A percentile compares a stretch with the other conserved stretches of the same genome.
These are phyloP conservation scores for Phortica magna DNA, from an alignment of 2,888 invertebrate genomes.

Conservation along the genomic window DNA sequence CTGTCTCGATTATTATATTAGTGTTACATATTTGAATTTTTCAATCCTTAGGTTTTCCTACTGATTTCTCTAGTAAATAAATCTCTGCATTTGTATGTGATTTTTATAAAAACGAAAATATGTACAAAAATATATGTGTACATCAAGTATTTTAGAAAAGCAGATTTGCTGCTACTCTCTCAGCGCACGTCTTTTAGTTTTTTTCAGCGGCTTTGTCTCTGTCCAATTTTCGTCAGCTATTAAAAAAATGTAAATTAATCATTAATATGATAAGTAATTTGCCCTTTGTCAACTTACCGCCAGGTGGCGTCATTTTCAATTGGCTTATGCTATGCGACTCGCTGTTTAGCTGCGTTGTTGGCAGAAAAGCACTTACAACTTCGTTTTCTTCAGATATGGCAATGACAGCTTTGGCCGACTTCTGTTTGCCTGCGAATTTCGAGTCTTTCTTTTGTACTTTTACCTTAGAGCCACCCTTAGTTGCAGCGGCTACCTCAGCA, in stretches of 20 bases:
- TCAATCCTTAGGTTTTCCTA: slow-evolving; percentile 4
- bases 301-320: background rate
- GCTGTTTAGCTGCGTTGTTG: background rate
- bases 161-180: background rate
- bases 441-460: background rate
- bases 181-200: slow-evolving; percentile 6
- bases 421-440: background rate
- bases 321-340: background rate
- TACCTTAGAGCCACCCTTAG: background rate
- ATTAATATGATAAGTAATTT: background rate
- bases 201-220: slow-evolving; percentile 17
- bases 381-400: background rate
- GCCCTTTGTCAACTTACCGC: background rate
- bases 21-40: background rate
- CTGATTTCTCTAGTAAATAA: background rate
- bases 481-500: background rate
- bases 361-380: background rate
- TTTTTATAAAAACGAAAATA: slow-evolving; percentile 21
- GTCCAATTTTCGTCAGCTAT: slow-evolving; percentile 1
- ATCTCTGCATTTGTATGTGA: slow-evolving; percentile 24
- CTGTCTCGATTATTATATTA: background rate
- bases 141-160: background rate
- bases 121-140: slow-evolving; percentile 20
- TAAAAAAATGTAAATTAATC: background rate
- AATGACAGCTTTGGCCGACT: background rate